phyloP scores from a whole-genome alignment of 2,888 invertebrate genomes.

The Limnephilus auricula region DNA sequence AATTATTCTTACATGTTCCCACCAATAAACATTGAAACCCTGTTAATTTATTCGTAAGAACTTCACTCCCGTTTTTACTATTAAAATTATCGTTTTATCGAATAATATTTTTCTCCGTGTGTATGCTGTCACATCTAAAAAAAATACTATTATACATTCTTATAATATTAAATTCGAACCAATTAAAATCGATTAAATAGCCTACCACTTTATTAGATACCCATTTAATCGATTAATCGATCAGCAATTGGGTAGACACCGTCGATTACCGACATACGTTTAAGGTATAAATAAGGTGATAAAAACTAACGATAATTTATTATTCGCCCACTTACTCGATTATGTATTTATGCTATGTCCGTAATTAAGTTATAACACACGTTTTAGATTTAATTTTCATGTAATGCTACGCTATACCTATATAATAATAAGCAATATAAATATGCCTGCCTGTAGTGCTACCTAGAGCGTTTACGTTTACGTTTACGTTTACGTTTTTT shows the following conservation, averaged over 20 bases:
- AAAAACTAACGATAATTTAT: background rate
- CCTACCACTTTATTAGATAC: background rate
- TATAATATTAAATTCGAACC: background rate
- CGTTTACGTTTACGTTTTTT: too few species aligned
- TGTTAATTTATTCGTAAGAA: too few species aligned
- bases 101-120: too few species aligned
- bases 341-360: background rate
- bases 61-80: too few species aligned
- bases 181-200: background rate
- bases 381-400: background rate
- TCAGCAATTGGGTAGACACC: background rate
- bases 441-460: background rate
- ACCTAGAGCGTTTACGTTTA: background rate
- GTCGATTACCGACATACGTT: background rate
- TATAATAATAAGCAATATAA: background rate
- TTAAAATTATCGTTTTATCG: too few species aligned
- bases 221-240: background rate
- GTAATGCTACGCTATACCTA: background rate
- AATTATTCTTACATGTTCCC: too few species aligned
- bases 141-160: background rate
- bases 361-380: conserved; percentile 2
- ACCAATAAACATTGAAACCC: too few species aligned
- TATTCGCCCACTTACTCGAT: background rate
- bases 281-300: conserved; percentile 2
- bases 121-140: background rate